Conservation (phyloP, 2,888 invertebrate genomes). For the Drosophila phalerata region DNA sequence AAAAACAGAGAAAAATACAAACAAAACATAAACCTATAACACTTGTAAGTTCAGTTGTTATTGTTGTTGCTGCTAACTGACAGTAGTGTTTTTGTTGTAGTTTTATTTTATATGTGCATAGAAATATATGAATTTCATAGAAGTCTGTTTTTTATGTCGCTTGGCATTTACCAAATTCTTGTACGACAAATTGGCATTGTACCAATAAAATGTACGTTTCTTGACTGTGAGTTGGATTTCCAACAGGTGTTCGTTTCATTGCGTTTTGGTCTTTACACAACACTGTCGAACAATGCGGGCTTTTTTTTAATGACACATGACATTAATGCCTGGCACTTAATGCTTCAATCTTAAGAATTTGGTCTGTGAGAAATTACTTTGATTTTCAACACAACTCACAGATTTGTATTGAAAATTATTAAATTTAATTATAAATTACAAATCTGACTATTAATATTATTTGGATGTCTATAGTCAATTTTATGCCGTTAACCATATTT, state of each 20-base stretch:
- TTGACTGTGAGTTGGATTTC: neutral
- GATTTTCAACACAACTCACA: neutral
- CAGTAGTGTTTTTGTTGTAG: constrained; percentile 22
- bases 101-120: constrained; percentile 16
- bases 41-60: constrained; percentile 50
- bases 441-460: too few relatives aligned
- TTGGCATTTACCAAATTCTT: constrained; percentile 55
- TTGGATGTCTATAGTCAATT: too few relatives aligned
- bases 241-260: constrained; percentile 47
- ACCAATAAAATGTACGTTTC: constrained; percentile 29
- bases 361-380: neutral
- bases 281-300: constrained; percentile 27
- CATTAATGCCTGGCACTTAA: constrained; percentile 3
- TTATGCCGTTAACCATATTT: neutral
- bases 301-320: constrained; percentile 28
- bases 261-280: constrained; percentile 35
- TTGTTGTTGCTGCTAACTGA: constrained; percentile 27
- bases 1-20: neutral
- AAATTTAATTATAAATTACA: too few relatives aligned
- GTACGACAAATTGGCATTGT: constrained; percentile 55
- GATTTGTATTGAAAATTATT: neutral
- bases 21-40: constrained; percentile 42
- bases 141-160: constrained; percentile 26
- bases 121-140: constrained; percentile 50
- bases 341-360: constrained; percentile 7